These are phyloP conservation scores for Nothoprocta pentlandii DNA, from an alignment of 2,113 vertebrate genomes.

Conservation along the genomic window DNA sequence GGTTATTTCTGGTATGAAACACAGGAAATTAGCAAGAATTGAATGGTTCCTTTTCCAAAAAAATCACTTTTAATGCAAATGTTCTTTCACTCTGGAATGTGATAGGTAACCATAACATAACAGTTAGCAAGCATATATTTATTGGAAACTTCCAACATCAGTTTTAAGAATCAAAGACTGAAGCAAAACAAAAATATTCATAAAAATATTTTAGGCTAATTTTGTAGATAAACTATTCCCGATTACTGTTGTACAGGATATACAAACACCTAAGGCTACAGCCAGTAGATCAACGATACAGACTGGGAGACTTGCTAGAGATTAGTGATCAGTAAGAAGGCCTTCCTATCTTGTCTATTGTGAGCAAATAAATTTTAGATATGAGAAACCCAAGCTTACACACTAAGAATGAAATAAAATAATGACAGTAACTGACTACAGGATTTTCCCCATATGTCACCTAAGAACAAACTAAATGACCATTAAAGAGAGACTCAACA, in stretches of 20 bases:
- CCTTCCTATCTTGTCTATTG: not conserved
- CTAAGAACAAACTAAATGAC: not conserved
- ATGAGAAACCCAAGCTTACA: not conserved
- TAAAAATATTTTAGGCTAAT: not conserved
- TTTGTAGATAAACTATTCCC: not conserved
- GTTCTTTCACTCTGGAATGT: not conserved
- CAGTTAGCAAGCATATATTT: not conserved
- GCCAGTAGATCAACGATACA: not conserved
- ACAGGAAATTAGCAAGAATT: slow-evolving; percentile 54
- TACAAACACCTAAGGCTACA: not conserved
- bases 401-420: not conserved
- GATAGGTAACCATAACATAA: not conserved
- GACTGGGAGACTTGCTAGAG: not conserved
- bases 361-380: not conserved
- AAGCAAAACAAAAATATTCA: not conserved
- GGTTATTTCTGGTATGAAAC: slow-evolving; percentile 19
- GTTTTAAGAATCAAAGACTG: not conserved
- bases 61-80: not conserved
- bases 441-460: not conserved
- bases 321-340: not conserved
- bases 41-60: not conserved
- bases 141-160: not conserved
- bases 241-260: not conserved
- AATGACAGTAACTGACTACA: not conserved
- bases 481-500: not conserved